Percentiles rank a stretch among this genome's conserved stretches.
Conservation (phyloP, 2,113 vertebrate genomes). For the Festucalex cinctus region DNA sequence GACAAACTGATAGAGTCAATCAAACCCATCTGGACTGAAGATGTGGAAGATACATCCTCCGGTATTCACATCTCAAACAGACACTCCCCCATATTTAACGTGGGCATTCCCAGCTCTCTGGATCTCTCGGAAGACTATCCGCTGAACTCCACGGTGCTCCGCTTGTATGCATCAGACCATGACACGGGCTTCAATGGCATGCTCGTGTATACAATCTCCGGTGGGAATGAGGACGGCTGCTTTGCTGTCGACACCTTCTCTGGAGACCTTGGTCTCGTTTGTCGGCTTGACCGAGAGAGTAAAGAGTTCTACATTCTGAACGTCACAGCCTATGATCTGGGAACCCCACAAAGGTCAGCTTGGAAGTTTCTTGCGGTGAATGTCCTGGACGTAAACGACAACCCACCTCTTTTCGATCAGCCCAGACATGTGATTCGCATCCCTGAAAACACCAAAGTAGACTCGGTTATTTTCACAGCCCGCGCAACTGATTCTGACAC, state of each 20-base stretch:
- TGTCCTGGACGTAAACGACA: slow-evolving; percentile 90
- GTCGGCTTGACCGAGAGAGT: slow-evolving; percentile 83
- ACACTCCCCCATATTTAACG: slow-evolving; percentile 82
- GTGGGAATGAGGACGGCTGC: slow-evolving; percentile 89
- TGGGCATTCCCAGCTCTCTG: slow-evolving; percentile 79
- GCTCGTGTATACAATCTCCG: slow-evolving; percentile 83
- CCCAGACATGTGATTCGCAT: slow-evolving; percentile 79
- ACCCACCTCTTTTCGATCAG: slow-evolving; percentile 82
- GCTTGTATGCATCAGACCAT: slow-evolving; percentile 79
- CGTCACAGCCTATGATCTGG: slow-evolving; percentile 88
- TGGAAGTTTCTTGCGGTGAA: slow-evolving; percentile 90
- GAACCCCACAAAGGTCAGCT: slow-evolving; percentile 82
- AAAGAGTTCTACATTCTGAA: slow-evolving; percentile 90
- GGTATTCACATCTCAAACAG: slow-evolving; percentile 83
- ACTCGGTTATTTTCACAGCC: slow-evolving; percentile 77
- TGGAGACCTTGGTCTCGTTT: slow-evolving; percentile 80
- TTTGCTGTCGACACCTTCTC: slow-evolving; percentile 84
- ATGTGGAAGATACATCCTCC: slow-evolving; percentile 81
- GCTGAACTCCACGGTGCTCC: slow-evolving; percentile 76
- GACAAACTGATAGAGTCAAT: slow-evolving; percentile 86
- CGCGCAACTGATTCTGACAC: slow-evolving; percentile 79
- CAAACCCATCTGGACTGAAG: slow-evolving; percentile 69
- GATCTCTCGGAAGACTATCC: slow-evolving; percentile 79
- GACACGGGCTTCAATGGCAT: slow-evolving; percentile 87
- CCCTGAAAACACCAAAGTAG: slow-evolving; percentile 78